Evolutionary conservation across 2,888 invertebrate species (phyloP).

Genomic region (Geophilus truncorum): DNA sequence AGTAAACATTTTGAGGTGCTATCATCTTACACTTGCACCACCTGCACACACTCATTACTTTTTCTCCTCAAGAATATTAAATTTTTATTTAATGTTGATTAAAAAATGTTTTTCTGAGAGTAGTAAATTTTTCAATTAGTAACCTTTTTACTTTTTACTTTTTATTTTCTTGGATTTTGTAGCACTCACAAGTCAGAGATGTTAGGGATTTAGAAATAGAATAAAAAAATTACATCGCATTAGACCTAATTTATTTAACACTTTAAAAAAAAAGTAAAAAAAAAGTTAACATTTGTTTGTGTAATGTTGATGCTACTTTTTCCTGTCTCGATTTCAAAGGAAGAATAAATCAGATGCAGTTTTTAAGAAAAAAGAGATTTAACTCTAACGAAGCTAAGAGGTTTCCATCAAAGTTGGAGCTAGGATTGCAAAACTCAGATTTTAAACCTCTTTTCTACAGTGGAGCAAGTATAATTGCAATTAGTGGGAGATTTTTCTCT

Average conservation of each 20-base stretch:
- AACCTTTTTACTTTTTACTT: not conserved
- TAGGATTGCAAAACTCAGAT: slow-evolving; percentile 9
- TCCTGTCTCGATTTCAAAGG: not conserved
- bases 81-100: slow-evolving; percentile 22
- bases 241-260: not conserved
- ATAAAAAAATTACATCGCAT: too few relatives aligned
- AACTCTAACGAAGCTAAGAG: slow-evolving; percentile 25
- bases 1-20: not conserved
- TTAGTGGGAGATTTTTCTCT: not conserved
- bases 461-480: slow-evolving; percentile 7
- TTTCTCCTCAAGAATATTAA: not conserved
- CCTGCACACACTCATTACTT: not conserved
- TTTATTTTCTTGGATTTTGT: too few relatives aligned
- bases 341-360: not conserved
- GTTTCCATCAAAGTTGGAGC: slow-evolving; percentile 18
- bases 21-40: slow-evolving; percentile 19
- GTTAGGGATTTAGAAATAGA: not conserved
- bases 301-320: not conserved
- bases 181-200: too few relatives aligned
- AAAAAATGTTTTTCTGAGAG: not conserved
- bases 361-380: not conserved
- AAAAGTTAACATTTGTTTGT: not conserved
- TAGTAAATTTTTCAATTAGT: not conserved
- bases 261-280: too few relatives aligned
- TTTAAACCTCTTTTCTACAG: slow-evolving; percentile 13